phyloP scores from a whole-genome alignment of 2,113 vertebrate species.

The Cettia cetti region DNA sequence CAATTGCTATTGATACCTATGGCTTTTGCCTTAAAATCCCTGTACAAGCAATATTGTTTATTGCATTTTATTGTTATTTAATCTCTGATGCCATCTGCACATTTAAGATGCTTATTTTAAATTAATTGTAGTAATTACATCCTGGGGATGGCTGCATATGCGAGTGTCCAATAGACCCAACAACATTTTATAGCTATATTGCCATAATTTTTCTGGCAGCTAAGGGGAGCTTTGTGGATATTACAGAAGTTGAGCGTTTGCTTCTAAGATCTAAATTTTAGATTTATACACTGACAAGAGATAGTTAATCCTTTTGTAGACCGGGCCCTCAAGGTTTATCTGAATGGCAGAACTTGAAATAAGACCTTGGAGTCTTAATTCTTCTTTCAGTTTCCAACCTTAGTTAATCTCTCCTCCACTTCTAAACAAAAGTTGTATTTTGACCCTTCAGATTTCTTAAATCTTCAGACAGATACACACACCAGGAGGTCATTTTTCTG shows the following conservation, averaged over 20 bases:
- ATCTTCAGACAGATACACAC: neutral
- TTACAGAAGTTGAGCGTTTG: neutral
- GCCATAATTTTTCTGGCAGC: neutral
- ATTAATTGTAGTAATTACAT: neutral
- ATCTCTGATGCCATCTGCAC: neutral
- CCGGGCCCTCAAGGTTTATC: neutral
- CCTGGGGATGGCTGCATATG: neutral
- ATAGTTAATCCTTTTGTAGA: neutral
- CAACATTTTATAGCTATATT: neutral
- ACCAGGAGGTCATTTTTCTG: neutral
- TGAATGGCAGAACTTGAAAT: neutral
- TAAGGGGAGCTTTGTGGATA: neutral
- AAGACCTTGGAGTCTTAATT: neutral
- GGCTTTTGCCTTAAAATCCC: neutral
- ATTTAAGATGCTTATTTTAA: neutral
- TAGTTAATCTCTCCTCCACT: neutral
- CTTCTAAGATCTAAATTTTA: neutral
- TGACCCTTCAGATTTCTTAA: neutral
- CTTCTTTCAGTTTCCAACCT: neutral
- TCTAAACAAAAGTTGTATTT: conserved; percentile 14
- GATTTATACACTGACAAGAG: neutral
- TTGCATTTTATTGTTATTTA: neutral
- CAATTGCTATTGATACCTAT: neutral
- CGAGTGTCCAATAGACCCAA: neutral
- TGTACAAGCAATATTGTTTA: neutral